phyloP scores from a whole-genome alignment of 2,888 invertebrate genomes.

The Lasius platythorax region DNA sequence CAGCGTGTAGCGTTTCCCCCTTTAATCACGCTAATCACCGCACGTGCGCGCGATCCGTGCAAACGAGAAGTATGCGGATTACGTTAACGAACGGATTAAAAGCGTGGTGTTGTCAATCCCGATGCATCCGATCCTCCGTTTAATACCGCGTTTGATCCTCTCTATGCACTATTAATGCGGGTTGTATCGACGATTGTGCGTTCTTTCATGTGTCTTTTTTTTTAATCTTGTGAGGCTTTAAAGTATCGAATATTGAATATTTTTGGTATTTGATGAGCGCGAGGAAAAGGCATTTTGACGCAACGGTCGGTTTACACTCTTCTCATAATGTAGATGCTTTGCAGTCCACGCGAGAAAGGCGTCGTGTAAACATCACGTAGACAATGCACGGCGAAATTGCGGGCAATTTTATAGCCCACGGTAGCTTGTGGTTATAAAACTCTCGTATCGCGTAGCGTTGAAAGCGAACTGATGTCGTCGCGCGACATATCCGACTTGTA shows the following conservation, averaged over 20 bases:
- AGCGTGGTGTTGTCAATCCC: slow-evolving; percentile 61
- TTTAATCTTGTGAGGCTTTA: not conserved
- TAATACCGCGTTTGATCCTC: slow-evolving; percentile 24
- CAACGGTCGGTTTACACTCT: not conserved
- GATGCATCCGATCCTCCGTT: slow-evolving; percentile 5
- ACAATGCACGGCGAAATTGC: slow-evolving; percentile 29
- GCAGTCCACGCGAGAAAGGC: not conserved
- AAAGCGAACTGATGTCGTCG: slow-evolving; percentile 41
- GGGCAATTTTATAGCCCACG: slow-evolving; percentile 6
- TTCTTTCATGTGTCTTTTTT: not conserved
- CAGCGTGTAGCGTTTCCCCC: slow-evolving; percentile 26
- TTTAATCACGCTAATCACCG: slow-evolving; percentile 56
- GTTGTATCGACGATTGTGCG: not conserved
- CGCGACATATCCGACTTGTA: slow-evolving; percentile 21
- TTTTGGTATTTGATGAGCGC: not conserved
- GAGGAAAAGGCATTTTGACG: not conserved
- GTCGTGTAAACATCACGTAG: slow-evolving; percentile 33
- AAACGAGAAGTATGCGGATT: slow-evolving; percentile 65
- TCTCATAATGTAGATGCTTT: not conserved
- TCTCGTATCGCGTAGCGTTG: slow-evolving; percentile 22
- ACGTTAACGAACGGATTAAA: slow-evolving; percentile 76
- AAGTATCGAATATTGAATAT: slow-evolving; percentile 6
- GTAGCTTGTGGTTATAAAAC: not conserved
- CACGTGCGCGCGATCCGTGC: slow-evolving; percentile 49
- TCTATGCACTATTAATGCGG: not conserved